A percentile compares a stretch with the other conserved stretches of the same genome.
Conservation (phyloP, 2,113 vertebrate genomes). For the Maccullochella peelii region DNA sequence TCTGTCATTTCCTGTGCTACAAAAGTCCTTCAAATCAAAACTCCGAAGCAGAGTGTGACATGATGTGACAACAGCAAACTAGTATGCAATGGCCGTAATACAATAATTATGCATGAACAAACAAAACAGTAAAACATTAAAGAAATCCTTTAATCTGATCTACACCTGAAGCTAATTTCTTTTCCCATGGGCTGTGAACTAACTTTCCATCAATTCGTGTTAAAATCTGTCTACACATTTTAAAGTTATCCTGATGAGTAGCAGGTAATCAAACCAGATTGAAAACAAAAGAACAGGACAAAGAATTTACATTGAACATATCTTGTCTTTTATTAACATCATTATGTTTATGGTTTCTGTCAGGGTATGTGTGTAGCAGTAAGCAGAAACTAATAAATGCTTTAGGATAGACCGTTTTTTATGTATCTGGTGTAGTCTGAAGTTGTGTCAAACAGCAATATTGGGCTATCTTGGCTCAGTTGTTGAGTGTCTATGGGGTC, state of each 20-base stretch:
- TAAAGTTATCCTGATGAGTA: background rate
- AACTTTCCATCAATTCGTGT: background rate
- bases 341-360: no score
- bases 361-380: no score
- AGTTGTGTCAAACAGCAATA: no score
- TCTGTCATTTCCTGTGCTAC: background rate
- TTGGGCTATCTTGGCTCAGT: no score
- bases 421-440: no score
- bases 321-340: no score
- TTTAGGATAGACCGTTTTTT: no score
- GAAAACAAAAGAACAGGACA: no score
- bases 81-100: background rate
- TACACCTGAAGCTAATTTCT: background rate
- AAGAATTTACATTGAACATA: no score
- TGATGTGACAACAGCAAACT: slow-evolving; percentile 2
- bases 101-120: background rate
- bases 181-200: background rate
- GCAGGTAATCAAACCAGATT: background rate
- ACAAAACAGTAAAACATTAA: background rate
- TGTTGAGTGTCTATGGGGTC: no score
- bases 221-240: background rate
- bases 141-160: background rate
- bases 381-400: no score
- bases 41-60: background rate
- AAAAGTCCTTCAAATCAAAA: background rate